These are phyloP conservation scores for Cuculus canorus DNA, from an alignment of 2,797 vertebrate species.

Conservation along the genomic window DNA sequence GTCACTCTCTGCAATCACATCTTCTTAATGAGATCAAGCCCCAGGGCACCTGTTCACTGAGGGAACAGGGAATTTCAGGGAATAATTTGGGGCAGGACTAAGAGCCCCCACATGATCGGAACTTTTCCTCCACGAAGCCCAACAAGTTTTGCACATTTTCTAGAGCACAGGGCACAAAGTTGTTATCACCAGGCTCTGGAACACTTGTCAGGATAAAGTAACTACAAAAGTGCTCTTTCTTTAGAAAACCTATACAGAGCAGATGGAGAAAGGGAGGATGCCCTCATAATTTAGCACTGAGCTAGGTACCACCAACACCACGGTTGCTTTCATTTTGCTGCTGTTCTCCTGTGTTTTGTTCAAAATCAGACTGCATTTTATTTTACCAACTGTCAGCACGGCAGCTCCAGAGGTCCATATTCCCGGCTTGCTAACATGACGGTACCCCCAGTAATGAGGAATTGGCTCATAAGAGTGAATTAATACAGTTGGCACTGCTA, in stretches of 20 bases:
- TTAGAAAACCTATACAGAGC: background rate
- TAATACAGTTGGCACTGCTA: background rate
- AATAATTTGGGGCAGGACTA: background rate
- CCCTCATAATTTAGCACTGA: background rate
- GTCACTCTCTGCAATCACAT: background rate
- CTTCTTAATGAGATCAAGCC: background rate
- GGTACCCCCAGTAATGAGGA: background rate
- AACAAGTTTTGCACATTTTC: background rate
- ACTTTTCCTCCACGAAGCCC: background rate
- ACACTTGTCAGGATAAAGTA: background rate
- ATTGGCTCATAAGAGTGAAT: background rate
- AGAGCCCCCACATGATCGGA: background rate
- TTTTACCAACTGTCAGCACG: background rate
- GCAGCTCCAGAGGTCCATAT: background rate
- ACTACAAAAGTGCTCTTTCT: background rate
- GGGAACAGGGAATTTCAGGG: fast-evolving
- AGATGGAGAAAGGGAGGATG: background rate
- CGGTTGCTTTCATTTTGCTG: background rate
- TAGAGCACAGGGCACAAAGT: background rate
- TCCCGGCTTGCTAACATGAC: background rate
- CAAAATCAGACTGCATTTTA: background rate
- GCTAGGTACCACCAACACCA: background rate
- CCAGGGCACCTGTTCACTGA: background rate
- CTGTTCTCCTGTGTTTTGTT: background rate
- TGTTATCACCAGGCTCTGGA: background rate